Conservation (phyloP, 2,113 vertebrate species). For the Ochotona curzoniae region DNA sequence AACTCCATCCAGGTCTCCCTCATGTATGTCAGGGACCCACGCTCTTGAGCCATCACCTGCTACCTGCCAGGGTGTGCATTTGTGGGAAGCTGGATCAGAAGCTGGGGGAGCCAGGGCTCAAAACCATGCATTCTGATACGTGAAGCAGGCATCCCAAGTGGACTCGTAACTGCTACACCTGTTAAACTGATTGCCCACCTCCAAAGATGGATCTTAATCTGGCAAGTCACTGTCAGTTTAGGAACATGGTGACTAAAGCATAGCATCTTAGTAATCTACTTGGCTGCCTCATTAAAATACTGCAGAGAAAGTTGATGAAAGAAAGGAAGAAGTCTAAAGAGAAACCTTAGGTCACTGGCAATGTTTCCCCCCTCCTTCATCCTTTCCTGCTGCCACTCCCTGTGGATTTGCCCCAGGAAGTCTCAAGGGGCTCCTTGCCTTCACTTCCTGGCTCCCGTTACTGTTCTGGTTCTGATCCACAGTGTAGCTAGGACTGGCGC, state of each 20-base stretch:
- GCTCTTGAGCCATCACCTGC: no score
- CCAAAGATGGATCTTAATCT: neutral
- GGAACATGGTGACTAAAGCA: neutral
- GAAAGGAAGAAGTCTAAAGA: neutral
- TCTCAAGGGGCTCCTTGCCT: neutral
- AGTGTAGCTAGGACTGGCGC: neutral
- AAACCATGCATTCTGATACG: no score
- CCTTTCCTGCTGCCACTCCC: neutral
- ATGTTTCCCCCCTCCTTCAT: neutral
- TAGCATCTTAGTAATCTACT: neutral
- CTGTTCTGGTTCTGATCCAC: neutral
- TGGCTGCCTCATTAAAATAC: neutral
- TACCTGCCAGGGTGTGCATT: no score
- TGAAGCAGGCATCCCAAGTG: no score
- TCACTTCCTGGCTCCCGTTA: neutral
- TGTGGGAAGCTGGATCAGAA: no score
- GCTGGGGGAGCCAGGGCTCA: no score
- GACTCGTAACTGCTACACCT: no score
- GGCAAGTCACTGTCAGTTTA: neutral
- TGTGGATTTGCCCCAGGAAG: neutral
- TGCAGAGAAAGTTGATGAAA: neutral
- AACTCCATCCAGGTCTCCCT: no score
- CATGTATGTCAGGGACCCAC: no score
- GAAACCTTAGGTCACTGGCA: no score
- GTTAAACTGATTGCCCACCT: no score